Conservation (phyloP, 2,113 vertebrate species). For the Cyprinodon tularosa region DNA sequence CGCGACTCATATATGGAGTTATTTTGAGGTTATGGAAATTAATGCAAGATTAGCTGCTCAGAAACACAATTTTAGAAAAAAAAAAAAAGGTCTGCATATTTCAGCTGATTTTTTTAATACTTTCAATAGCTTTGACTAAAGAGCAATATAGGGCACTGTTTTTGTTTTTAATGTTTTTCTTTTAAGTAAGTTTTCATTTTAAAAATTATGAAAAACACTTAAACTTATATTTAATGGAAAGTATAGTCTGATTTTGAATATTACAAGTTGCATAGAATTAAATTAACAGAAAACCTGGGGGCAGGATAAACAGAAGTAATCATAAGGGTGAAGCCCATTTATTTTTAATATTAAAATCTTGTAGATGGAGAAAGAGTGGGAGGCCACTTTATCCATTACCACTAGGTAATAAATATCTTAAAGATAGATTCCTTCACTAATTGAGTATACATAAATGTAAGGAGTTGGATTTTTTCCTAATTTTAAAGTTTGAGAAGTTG, state of each 20-base stretch:
- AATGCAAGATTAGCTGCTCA: background rate
- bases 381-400: too few species aligned
- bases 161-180: background rate
- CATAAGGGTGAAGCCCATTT: background rate
- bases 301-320: too few species aligned
- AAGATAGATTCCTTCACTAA: background rate
- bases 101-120: too few species aligned
- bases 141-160: background rate
- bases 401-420: background rate
- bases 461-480: too few species aligned
- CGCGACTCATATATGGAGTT: constrained; percentile 32
- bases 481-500: too few species aligned
- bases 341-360: background rate
- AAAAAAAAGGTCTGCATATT: too few species aligned
- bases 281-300: background rate
- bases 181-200: too few species aligned
- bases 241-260: too few species aligned
- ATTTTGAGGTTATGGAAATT: constrained; percentile 14
- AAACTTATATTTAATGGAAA: too few species aligned
- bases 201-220: too few species aligned
- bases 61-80: background rate
- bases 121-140: background rate
- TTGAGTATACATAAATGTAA: too few species aligned
- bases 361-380: background rate
- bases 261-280: too few species aligned